These are phyloP conservation scores for Champsocephalus gunnari DNA, from an alignment of 2,797 vertebrate species.

Conservation along the genomic window DNA sequence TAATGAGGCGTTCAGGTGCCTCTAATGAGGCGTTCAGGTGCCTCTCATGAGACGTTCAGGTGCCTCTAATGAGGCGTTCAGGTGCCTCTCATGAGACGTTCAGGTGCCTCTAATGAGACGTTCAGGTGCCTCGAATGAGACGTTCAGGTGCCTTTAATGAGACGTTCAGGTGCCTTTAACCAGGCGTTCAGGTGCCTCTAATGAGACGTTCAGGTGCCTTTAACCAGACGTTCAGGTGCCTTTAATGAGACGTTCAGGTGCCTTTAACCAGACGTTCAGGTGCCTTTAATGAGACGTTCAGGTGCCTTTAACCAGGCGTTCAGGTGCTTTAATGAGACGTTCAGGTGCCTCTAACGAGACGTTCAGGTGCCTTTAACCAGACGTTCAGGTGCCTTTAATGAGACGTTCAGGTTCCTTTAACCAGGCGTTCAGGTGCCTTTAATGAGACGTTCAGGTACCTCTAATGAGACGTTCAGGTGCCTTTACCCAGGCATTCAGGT, in stretches of 20 bases:
- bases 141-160: neutral
- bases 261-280: conserved; percentile 89
- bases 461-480: conserved; percentile 92
- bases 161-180: neutral
- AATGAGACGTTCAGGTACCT: no score
- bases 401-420: conserved; percentile 91
- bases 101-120: neutral
- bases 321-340: no score
- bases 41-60: conserved; percentile 89
- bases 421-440: no score
- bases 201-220: no score
- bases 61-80: conserved; percentile 57
- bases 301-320: no score
- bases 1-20: conserved; percentile 71
- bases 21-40: neutral
- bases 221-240: neutral
- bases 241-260: no score
- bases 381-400: neutral
- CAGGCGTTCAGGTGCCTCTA: no score
- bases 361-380: no score
- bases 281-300: conserved; percentile 59
- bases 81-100: conserved; percentile 70
- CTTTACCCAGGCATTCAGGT: neutral
- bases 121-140: neutral
- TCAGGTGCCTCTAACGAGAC: no score